phyloP scores from a whole-genome alignment of 2,797 vertebrate species.

The Hafferia zeledoni region DNA sequence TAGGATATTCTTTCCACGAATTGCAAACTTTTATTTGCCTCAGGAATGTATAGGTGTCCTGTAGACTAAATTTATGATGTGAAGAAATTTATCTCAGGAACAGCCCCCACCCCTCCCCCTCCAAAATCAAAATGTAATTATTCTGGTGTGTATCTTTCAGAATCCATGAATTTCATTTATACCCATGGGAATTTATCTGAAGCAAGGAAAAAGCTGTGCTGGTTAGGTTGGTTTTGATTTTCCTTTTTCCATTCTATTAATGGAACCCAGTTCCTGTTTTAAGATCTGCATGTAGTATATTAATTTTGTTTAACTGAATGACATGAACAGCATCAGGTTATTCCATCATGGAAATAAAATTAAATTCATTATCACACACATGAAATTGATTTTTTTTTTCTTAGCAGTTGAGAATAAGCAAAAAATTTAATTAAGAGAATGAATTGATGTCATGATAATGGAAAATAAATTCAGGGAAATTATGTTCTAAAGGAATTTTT shows the following conservation, averaged over 20 bases:
- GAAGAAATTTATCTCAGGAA: background rate
- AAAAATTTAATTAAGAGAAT: conserved; percentile 18
- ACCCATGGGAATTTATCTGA: background rate
- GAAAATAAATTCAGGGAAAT: conserved; percentile 22
- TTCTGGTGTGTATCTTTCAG: background rate
- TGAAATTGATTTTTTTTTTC: background rate
- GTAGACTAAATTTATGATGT: background rate
- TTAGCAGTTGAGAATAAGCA: background rate
- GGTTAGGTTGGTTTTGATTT: accelerated
- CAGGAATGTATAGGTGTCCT: background rate
- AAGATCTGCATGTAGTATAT: background rate
- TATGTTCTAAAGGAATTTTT: background rate
- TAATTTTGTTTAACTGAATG: background rate
- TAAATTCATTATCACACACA: background rate
- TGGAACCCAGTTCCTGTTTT: background rate
- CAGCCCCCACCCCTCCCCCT: no score
- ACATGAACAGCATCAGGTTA: background rate
- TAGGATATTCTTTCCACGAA: background rate
- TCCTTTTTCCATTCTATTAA: background rate
- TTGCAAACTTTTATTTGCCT: background rate
- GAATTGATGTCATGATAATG: background rate
- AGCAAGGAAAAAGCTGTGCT: background rate
- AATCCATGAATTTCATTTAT: background rate
- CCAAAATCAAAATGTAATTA: background rate
- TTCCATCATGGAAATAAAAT: background rate